Evolutionary conservation across 1,140 invertebrate species (phyloP), one percentile per base, ranked within the genome.

Genomic region (Zaprionus nigranus): DNA sequence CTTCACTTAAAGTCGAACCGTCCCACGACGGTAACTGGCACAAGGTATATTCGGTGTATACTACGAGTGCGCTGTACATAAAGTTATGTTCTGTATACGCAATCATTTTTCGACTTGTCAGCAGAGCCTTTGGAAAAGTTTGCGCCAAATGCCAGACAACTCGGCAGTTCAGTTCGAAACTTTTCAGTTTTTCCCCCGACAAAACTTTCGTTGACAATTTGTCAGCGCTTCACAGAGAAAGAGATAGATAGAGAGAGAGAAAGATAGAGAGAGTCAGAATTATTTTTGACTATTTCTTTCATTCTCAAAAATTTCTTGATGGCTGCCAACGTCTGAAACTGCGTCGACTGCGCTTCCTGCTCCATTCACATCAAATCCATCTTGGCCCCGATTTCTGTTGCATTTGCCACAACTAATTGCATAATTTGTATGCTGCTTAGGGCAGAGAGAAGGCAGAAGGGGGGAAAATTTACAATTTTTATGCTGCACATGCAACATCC

Each of bases 181-280:
- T 72, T 72, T 58, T 15, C 38, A 62, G 63, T 59, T 34, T 17
- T 46, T 46, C n/a, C 40, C 6, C n/a, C 56, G 38, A 57, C 64
- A 46, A 81, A 87, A 87, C 78, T 87, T 87, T 87, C 85, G 75
- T 75, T 87, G 84, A 88, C 84, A 87, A 87, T 84, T 87, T 87
- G 81, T 87, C 84, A 84, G 74, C 67, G 81, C 75, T 80, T 17
- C 40, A 17, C 40, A 43, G 6, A 17, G 6, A 7, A 2, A 7
- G 6, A 43, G 40, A 43, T 6, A 43, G n/a, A 43, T 5, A 17
- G 0, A 43, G 6, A 43, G 15, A 40, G 1, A 40, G 15, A 40
- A 5, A 40, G 15, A n/a, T 7, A 43, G n/a, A 43, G n/a, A 38
- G 12, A 38, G 36, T 3, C 3, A 15, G 3, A 13, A 38, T 38